Evolutionary conservation across 2,113 vertebrate genomes (phyloP), one percentile per base, ranked within the genome.

Genomic region (Dromas ardeola): DNA sequence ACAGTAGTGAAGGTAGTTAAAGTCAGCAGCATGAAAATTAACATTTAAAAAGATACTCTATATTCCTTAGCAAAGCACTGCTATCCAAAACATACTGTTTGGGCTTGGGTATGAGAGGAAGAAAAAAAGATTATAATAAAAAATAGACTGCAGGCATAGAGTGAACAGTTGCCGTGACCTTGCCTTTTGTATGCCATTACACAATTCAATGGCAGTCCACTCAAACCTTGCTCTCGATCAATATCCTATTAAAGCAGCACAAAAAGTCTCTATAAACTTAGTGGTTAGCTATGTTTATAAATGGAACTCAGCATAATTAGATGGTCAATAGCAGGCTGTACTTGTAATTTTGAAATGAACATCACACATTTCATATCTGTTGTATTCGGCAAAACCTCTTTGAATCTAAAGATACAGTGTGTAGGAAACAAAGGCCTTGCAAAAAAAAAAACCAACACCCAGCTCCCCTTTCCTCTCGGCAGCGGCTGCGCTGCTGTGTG

Each of bases 231-330:
- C 98, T 99, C 98, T 98, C 99, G 99, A 99, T 99, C 99, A 99
- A 99, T 99, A 99, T 99, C 98, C 99, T 99, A 99, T 99, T 99
- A 99, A 99, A 99, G 98, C 99, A 96, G 98, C 98, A 98, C 98
- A 99, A 98, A 99, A 99, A 99, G 98, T 99, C 98, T 98, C 98
- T 98, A 99, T 99, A 98, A 99, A 99, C 98, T 98, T 99, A 98
- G 98, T 98, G 98, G 98, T 98, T 98, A 98, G 98, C 98, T 98
- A 98, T 98, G 98, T 99, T 99, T 99, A 99, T 99, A 99, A 99
- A 99, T 99, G 98, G 98, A 99, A 99, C 98, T 98, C 97, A 78
- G 98, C 98, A 98, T 99, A 99, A 99, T 99, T 98, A 98, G 98
- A 96, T 97, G 98, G 98, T 98, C 99, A 99, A 98, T 99, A 99